Base-by-base conservation (phyloP, 2,797 vertebrate species). In the Pangasius sanitwongsei region DNA sequence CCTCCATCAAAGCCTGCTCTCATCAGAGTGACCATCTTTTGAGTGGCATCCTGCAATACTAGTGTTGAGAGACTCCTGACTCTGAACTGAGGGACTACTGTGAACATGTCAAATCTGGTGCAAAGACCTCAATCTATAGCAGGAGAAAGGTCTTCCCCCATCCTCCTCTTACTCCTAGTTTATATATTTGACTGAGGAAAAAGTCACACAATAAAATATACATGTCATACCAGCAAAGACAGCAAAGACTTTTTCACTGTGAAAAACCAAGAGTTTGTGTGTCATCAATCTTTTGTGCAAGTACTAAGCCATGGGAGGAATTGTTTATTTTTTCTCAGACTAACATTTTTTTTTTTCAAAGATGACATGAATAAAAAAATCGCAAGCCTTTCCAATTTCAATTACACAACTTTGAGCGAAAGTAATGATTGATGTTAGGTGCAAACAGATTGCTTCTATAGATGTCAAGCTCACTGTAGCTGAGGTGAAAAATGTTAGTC, bases 361-460 rank as follows among this genome's bases (percentile, higher is more conserved):
- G 74, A 83, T 82, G 59, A 81, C 63, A 80, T 75, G 50, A 83
- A 88, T 83, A 83, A 67, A 69, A 85, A 63, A 78, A 63, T 91
- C 69, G 87, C 80, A 90, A 90, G 87, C 89, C 86, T 57, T 81
- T 69, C 88, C 91, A 87, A 91, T 92, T 92, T 89, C 88, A 90
- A 92, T 89, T 91, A 89, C 69, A 81, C 67, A 34, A 84, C 90
- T 93, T 90, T 91, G 65, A 90, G 74, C 75, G 20, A 90, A 75
- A 75, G 86, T 70, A 81, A 87, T 91, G 90, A 94, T 91, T 94
- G 88, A 67, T 48, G 90, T 90, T 61, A 89, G 89, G 59, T 93
- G 90, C 81, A 90, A 53, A 86, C 87, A 86, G 90, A 91, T 91
- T 87, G 89, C 84, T 90, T 75, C 89, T 65, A 89, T 90, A 82